Conservation (phyloP, 1,140 invertebrate genomes). For the Maconellicoccus hirsutus region DNA sequence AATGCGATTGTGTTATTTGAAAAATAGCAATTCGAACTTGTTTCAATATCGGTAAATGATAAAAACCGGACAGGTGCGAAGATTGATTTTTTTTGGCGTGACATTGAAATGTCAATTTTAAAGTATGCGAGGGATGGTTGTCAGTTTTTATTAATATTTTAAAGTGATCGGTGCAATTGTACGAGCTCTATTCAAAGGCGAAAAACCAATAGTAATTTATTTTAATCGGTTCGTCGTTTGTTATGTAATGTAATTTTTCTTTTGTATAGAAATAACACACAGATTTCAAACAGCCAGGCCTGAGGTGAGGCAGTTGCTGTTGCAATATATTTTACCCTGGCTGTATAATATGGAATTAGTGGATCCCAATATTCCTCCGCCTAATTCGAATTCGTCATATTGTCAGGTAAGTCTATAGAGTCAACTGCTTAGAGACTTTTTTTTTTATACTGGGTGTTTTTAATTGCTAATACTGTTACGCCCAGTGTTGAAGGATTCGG, state of each 20-base stretch:
- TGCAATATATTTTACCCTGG: constrained; percentile 93
- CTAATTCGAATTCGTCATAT: constrained; percentile 60
- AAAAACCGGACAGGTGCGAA: neutral
- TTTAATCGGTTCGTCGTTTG: neutral
- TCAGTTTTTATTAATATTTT: neutral
- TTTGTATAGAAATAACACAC: constrained; percentile 80
- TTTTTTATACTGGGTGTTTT: too few relatives aligned
- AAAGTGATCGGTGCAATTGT: too few relatives aligned
- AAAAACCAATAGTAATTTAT: neutral
- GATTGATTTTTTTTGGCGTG: neutral
- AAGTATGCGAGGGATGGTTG: neutral
- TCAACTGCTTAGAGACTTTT: too few relatives aligned
- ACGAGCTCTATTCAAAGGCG: neutral
- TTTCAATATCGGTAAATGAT: neutral
- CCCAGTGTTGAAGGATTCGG: too few relatives aligned
- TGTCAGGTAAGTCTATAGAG: constrained; percentile 60
- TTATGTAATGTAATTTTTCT: too few relatives aligned
- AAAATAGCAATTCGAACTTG: neutral
- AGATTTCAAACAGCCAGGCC: constrained; percentile 90
- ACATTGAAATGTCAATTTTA: neutral
- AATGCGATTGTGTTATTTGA: neutral
- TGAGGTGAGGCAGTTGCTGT: constrained; percentile 72
- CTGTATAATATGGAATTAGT: constrained; percentile 97
- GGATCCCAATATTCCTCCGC: constrained; percentile 84
- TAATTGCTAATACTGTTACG: too few relatives aligned